Base-by-base conservation (phyloP, 2,797 vertebrate species). In the Microctenopoma lineatum region DNA sequence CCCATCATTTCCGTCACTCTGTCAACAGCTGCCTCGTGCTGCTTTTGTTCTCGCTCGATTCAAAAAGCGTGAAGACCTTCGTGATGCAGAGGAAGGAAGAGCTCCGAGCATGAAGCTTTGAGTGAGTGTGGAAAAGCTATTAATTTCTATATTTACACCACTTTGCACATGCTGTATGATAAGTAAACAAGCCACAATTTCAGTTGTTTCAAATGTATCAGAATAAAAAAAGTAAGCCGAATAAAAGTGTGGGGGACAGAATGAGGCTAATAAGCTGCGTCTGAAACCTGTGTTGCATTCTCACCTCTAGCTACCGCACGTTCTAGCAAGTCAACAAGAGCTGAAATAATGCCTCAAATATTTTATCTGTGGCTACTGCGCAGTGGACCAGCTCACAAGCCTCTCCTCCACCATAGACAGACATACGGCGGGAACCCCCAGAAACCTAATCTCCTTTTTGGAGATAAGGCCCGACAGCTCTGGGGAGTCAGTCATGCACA, bases 371-470 rank as follows among this genome's bases (percentile, higher is more conserved):
- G 61, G 65, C 76, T 65, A 62, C 65, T 79, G 73, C 32, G 47
- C 78, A 58, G 81, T 45, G 56, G 67, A 85, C 61, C 75, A 64
- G 80, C 79, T 85, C 84, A 62, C 79, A 85, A 81, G 72, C 84
- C 57, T 82, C 69, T 85, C 61, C 55, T 83, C 60, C 32, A 82
- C 77, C 77, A 66, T 21, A 21, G 21, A 21, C 25, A 79, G 82
- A 85, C 79, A 70, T 78, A 77, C 58, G 32, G 63, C 70, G 26
- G 82, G 78, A 81, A 85, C 84, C 79, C 77, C 73, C 57, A 84
- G 64, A 92, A 91, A 88, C 80, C 77, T 86, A 90, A 92, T 92
- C 92, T 93, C 75, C 80, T 86, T 80, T 84, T 73, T 82, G 75
- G 59, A 79, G 91, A 92, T 92, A 92, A 92, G 86, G 85, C 85